Percentiles rank a stretch among this genome's conserved stretches.
Conservation (phyloP, 2,113 vertebrate genomes). For the Eclectus roratus region DNA sequence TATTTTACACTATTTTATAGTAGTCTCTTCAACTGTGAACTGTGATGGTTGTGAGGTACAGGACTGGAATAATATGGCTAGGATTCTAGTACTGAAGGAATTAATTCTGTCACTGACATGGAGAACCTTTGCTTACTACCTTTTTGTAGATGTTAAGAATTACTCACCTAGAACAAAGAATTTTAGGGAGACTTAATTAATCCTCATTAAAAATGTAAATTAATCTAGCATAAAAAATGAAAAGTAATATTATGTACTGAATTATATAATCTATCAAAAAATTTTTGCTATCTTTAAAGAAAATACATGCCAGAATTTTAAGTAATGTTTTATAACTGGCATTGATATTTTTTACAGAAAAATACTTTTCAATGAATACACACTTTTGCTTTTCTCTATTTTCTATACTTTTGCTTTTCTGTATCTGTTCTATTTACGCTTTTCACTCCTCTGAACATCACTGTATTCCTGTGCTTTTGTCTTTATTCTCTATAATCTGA, state of each 20-base stretch:
- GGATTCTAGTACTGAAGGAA: neutral
- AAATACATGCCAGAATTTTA: neutral
- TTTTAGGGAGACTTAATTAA: neutral
- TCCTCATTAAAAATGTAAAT: neutral
- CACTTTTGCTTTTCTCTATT: slow-evolving; percentile 15
- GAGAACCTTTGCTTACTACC: neutral
- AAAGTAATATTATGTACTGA: neutral
- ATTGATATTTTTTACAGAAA: neutral
- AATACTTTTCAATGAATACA: neutral
- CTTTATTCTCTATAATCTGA: neutral
- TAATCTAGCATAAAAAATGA: neutral
- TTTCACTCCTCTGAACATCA: slow-evolving; percentile 48
- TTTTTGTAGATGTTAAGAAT: neutral
- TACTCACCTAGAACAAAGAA: neutral
- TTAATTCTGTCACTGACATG: neutral
- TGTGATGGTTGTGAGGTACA: neutral
- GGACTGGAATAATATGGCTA: neutral
- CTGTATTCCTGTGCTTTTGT: slow-evolving; percentile 49
- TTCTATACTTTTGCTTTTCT: neutral
- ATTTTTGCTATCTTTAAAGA: neutral
- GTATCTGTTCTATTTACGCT: neutral
- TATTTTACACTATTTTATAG: neutral
- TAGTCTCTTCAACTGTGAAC: neutral
- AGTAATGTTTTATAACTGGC: neutral
- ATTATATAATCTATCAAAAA: neutral